phyloP scores from a whole-genome alignment of 2,113 vertebrate species.

The Leucopsar rothschildi region DNA sequence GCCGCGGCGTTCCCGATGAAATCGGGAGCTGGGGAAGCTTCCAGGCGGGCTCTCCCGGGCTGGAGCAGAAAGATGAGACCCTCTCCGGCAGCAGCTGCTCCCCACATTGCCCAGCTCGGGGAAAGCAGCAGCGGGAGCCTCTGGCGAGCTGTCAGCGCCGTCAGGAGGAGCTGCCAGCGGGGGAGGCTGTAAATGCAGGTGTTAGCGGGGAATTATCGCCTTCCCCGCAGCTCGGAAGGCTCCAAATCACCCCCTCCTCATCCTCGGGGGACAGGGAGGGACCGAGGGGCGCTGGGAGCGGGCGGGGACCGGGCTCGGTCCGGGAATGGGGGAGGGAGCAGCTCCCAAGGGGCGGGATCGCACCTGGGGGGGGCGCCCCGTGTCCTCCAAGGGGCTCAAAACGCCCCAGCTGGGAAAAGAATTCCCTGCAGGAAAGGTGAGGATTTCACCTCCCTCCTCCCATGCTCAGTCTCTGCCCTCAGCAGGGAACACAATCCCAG shows the following conservation, averaged over 20 bases:
- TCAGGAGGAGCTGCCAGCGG: not conserved
- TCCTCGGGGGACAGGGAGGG: accelerated
- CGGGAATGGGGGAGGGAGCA: not conserved
- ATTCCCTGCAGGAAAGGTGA: not conserved
- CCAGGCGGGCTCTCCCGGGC: conserved; percentile 43
- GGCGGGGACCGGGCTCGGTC: not conserved
- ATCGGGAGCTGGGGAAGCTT: conserved; percentile 44
- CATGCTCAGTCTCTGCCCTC: not conserved
- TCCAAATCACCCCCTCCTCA: not conserved
- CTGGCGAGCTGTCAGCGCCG: not conserved
- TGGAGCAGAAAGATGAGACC: conserved; percentile 58
- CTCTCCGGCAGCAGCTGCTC: conserved; percentile 71
- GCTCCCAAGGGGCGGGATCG: not conserved
- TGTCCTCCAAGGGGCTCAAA: accelerated
- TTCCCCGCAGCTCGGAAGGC: not conserved
- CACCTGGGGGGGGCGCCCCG: not conserved
- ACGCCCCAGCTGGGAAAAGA: too few relatives aligned
- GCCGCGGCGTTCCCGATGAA: conserved; percentile 59
- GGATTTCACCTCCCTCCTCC: not conserved
- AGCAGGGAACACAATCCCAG: not conserved
- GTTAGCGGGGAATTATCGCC: not conserved
- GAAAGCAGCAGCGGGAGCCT: not conserved
- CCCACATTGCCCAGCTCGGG: not conserved
- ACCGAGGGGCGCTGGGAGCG: not conserved
- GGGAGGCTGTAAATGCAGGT: not conserved